Evolutionary conservation across 2,888 invertebrate genomes (phyloP).

Genomic region (Mythimna lalbum): DNA sequence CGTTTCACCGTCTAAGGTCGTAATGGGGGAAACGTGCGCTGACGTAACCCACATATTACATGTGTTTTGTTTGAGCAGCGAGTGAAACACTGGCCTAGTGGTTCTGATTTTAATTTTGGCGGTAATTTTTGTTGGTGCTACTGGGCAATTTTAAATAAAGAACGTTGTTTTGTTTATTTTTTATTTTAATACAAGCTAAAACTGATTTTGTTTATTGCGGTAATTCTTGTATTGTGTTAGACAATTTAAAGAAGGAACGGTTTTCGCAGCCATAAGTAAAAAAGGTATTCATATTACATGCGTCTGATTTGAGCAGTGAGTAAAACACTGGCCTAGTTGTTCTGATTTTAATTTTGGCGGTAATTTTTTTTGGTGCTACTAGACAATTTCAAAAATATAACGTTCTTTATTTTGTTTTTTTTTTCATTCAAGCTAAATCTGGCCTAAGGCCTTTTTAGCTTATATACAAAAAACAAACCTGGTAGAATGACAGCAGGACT

Average conservation of each 20-base stretch:
- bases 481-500: too few relatives aligned
- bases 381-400: too few relatives aligned
- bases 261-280: too few relatives aligned
- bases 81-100: constrained; percentile 34
- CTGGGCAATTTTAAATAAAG: too few relatives aligned
- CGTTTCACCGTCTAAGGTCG: constrained; percentile 50
- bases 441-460: too few relatives aligned
- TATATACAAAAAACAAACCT: too few relatives aligned
- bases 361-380: neutral
- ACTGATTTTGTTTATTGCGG: neutral
- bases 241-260: too few relatives aligned
- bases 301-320: constrained; percentile 30
- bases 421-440: too few relatives aligned
- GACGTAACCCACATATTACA: constrained; percentile 50
- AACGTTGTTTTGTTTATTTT: too few relatives aligned
- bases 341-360: neutral
- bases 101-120: neutral
- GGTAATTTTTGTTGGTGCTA: neutral
- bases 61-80: constrained; percentile 32
- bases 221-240: too few relatives aligned
- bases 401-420: too few relatives aligned
- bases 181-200: too few relatives aligned
- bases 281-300: constrained; percentile 8
- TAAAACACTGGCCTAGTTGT: constrained; percentile 29
- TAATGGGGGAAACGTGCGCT: constrained; percentile 59